phyloP scores from a whole-genome alignment of 2,797 vertebrate species.

The Sus cebifrons region DNA sequence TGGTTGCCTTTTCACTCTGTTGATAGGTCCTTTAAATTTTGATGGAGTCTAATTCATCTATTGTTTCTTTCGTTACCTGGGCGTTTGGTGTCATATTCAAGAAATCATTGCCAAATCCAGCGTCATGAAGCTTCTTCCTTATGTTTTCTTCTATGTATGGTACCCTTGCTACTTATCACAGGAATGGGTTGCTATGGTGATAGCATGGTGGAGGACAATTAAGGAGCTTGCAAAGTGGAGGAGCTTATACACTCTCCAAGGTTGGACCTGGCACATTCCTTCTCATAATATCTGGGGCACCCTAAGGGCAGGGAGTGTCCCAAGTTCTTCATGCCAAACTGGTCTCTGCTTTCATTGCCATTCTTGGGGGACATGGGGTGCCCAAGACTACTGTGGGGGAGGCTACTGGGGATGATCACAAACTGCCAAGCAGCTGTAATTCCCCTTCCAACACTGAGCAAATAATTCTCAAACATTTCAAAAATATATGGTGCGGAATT shows the following conservation, averaged over 20 bases:
- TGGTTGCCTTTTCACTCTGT: background rate
- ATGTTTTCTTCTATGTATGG: background rate
- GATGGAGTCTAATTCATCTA: background rate
- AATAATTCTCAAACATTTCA: background rate
- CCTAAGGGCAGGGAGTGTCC: background rate
- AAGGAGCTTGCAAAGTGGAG: background rate
- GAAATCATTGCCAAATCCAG: background rate
- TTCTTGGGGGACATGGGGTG: background rate
- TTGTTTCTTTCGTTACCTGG: background rate
- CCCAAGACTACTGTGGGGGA: background rate
- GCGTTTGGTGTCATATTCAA: background rate
- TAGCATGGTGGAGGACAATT: background rate
- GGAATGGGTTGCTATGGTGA: background rate
- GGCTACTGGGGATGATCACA: background rate
- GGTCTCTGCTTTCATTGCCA: background rate
- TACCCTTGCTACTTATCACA: background rate
- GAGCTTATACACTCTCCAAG: background rate
- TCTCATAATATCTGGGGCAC: background rate
- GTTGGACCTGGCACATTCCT: background rate
- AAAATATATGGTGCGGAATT: background rate
- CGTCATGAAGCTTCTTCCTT: background rate
- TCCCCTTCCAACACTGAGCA: background rate
- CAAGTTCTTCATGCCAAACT: background rate
- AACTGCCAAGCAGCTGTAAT: background rate
- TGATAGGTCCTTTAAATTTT: background rate